phyloP scores from a whole-genome alignment of 2,797 vertebrate species.

The Lepidocolaptes lacrymiger region DNA sequence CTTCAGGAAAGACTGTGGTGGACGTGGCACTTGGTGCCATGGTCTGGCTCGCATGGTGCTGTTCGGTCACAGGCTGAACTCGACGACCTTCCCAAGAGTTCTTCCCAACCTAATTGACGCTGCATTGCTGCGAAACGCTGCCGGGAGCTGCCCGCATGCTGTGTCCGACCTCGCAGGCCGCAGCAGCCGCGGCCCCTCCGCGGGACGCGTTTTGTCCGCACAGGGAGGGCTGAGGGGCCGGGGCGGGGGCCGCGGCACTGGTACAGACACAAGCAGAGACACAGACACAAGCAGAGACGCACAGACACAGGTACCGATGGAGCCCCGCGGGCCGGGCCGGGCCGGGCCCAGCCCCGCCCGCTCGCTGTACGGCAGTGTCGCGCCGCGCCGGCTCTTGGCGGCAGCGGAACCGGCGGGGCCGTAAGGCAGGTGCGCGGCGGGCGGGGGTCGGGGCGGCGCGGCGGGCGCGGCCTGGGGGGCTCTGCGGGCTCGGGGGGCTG shows the following conservation, averaged over 20 bases:
- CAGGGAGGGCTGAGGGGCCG: no score
- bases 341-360: background rate
- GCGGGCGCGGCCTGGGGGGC: background rate
- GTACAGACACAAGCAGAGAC: accelerated
- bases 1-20: background rate
- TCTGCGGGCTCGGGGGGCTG: no score
- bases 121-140: background rate
- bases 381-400: background rate
- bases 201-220: no score
- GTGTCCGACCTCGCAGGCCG: background rate
- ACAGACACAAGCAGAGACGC: background rate
- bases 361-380: slow-evolving; percentile 23
- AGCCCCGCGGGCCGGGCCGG: background rate
- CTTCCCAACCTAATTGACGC: background rate
- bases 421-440: slow-evolving; percentile 43
- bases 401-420: slow-evolving; percentile 16
- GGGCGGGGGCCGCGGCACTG: accelerated
- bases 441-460: background rate
- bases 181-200: background rate
- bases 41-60: background rate
- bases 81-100: no score
- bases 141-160: no score
- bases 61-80: background rate
- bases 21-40: background rate
- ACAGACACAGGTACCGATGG: background rate